Evolutionary conservation across 2,888 invertebrate species (phyloP), one percentile per base, ranked within the genome.

Genomic region (Podabrus alpinus): DNA sequence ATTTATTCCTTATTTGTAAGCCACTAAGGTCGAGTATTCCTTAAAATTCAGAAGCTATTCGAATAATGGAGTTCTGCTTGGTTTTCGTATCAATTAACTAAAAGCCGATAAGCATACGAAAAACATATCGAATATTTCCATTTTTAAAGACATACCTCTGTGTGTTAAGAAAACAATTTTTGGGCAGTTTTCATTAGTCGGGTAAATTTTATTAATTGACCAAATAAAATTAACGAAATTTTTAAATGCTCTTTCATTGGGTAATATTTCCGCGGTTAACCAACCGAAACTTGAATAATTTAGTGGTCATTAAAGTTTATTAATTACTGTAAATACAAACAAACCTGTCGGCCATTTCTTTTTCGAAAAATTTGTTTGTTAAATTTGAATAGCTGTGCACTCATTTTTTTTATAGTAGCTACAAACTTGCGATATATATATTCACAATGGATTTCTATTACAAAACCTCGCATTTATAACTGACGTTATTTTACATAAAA

Each of bases 21-120:
- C 61, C 60, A 9, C 59, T 74, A 74, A 77, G 70, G 77, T 67
- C 25, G 61, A 74, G 17, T 70, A 71, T 74, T 67, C 77, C 69
- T 60, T 75, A 69, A 71, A 70, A 74, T 61, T 73, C 21, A 66
- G 25, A 72, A 60, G 71, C 72, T 66, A 60, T 74, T 74, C 76
- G 77, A 74, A 75, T 76, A 74, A 74, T 76, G 66, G 70, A 72
- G 77, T 72, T 72, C 76, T 77, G 76, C 77, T 77, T 77, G 71
- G 72, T 69, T 74, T 79, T 76, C 75, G 77, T 79, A 79, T 79
- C 77, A 79, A 79, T 79, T 79, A 79, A 78, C 71, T 73, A 77
- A 74, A 71, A 66, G 66, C 78, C 75, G 77, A 78, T 78, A 77
- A 75, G 77, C 77, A 75, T 45, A 45, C 45, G 69, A 68, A 77